These are phyloP conservation scores for Colius striatus DNA, from an alignment of 2,113 vertebrate species.

Conservation along the genomic window DNA sequence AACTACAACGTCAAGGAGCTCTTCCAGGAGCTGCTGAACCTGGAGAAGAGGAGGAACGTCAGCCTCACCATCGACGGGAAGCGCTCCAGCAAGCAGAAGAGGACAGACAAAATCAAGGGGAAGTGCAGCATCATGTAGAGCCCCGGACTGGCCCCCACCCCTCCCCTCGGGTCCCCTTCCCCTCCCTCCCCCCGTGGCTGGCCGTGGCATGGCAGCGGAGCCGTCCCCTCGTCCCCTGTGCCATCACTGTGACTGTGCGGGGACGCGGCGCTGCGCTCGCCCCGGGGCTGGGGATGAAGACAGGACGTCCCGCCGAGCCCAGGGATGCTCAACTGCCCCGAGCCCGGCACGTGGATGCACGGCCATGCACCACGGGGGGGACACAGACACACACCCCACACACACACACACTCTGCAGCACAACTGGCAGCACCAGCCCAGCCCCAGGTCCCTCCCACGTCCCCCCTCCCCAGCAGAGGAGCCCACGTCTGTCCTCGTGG, in stretches of 20 bases:
- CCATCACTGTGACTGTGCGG: constrained; percentile 55
- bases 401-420: background rate
- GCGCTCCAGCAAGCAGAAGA: constrained; percentile 90
- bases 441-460: no score
- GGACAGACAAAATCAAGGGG: constrained; percentile 94
- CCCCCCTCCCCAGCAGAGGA: background rate
- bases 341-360: background rate
- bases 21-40: constrained; percentile 97
- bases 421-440: background rate
- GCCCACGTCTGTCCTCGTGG: background rate
- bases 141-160: background rate
- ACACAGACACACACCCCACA: background rate
- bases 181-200: background rate
- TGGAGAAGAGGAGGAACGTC: constrained; percentile 94
- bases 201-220: background rate
- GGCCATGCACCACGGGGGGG: background rate
- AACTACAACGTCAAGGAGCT: constrained; percentile 98
- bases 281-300: background rate
- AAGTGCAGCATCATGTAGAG: constrained; percentile 93
- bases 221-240: background rate
- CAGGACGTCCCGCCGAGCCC: background rate
- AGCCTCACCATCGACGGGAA: constrained; percentile 95
- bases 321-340: background rate
- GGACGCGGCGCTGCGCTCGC: background rate
- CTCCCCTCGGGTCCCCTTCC: background rate